Evolutionary conservation across 2,888 invertebrate genomes (phyloP), one percentile per base, ranked within the genome.

Genomic region (Byasa hedistus): DNA sequence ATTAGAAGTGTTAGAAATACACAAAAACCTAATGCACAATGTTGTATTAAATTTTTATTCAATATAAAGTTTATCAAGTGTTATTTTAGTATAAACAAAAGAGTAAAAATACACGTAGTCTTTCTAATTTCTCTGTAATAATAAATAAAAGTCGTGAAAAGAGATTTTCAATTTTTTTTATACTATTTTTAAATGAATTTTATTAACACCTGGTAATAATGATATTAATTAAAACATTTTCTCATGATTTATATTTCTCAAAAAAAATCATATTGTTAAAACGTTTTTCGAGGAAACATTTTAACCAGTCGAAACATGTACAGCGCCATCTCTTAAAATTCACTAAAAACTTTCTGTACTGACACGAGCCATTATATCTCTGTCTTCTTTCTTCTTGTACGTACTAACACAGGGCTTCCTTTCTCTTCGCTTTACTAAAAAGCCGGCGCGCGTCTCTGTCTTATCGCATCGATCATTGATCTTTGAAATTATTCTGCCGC

Each of bases 401-500:
- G 32, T 61, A 68, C 57, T 65, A 51, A 57, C 76, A 75, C 76
- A 65, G 69, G 60, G 60, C 19, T 82, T 79, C 80, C 83, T 73
- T 71, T 84, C 74, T n/a, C 71, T 55, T 76, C 58, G 70, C 74
- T 73, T 77, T 79, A 79, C 79, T 75, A 73, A 77, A 74, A 76
- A 76, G 77, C 76, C 73, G 83, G 80, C 84, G 83, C 83, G 80
- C 83, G 82, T 85, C 86, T 82, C 85, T 75, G 80, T 88, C 84
- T 84, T 87, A 89, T 89, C 89, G 84, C 84, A 75, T 85, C 89
- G 91, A 91, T 89, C 91, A 90, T 89, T 91, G 91, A 90, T 91
- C 91, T 91, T 89, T 87, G 85, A 89, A 89, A 87, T 32, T 32
- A 32, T 32, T 32, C 32, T 32, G 10, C 32, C 32, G 32, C 32